Evolutionary conservation across 2,113 vertebrate genomes (phyloP).

Genomic region (Isichthys henryi): DNA sequence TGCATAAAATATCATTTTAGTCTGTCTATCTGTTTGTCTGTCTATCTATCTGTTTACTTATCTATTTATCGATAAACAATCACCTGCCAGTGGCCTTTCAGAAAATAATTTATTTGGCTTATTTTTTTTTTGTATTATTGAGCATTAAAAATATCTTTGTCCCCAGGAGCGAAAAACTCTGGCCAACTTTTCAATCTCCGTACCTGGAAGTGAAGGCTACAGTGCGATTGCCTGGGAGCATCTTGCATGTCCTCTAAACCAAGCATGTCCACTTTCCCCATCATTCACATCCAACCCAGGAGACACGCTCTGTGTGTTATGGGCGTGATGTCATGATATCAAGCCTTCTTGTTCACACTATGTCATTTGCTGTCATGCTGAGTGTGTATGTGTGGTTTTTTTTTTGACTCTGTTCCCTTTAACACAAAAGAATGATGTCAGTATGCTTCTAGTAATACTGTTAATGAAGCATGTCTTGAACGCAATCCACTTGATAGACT

Average conservation of each 20-base stretch:
- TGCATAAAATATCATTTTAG: neutral
- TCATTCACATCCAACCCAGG: neutral
- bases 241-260: neutral
- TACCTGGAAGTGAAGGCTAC: neutral
- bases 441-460: neutral
- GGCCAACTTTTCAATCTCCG: neutral
- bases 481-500: neutral
- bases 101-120: neutral
- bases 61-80: neutral
- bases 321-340: neutral
- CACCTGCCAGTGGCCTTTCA: neutral
- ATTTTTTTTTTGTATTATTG: neutral
- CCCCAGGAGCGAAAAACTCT: neutral
- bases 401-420: neutral
- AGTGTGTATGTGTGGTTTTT: neutral
- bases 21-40: no score
- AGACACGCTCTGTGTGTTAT: neutral
- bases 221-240: neutral
- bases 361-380: neutral
- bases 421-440: neutral
- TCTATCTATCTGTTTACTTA: neutral
- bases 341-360: neutral
- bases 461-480: neutral
- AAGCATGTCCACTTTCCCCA: neutral
- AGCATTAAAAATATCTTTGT: slow-evolving; percentile 10